Percentiles rank a stretch among this genome's conserved stretches.
Conservation (phyloP, 2,113 vertebrate genomes). For the Puma concolor region DNA sequence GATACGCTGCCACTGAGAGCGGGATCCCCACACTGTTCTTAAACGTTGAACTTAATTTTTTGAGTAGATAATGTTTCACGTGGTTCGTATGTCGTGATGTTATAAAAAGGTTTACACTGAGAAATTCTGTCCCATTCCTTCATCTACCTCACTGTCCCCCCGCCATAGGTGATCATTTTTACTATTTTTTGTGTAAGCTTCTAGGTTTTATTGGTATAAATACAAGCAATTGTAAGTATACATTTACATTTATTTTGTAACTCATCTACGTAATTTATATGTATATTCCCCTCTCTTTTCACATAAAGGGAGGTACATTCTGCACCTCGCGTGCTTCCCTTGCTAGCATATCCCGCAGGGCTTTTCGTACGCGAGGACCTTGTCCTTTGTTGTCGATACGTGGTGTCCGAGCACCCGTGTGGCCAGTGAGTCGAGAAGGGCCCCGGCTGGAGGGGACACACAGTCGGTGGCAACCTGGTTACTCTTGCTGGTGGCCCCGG, state of each 20-base stretch:
- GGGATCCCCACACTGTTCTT: background rate
- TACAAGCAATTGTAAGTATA: background rate
- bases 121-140: background rate
- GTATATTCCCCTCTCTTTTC: background rate
- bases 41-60: background rate
- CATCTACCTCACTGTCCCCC: background rate
- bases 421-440: background rate
- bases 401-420: background rate
- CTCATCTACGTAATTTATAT: background rate
- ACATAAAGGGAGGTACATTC: background rate
- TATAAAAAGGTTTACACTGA: background rate
- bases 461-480: background rate
- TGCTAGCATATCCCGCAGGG: background rate
- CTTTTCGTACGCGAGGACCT: accelerated
- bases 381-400: accelerated
- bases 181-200: background rate
- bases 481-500: background rate
- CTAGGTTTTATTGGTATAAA: background rate
- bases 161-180: background rate
- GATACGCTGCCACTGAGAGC: background rate
- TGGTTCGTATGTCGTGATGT: background rate
- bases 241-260: background rate
- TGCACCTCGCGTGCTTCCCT: background rate
- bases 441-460: background rate
- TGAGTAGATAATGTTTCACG: background rate